These are phyloP conservation scores for Poliocrania exsul DNA, from an alignment of 2,797 vertebrate genomes.

Conservation along the genomic window DNA sequence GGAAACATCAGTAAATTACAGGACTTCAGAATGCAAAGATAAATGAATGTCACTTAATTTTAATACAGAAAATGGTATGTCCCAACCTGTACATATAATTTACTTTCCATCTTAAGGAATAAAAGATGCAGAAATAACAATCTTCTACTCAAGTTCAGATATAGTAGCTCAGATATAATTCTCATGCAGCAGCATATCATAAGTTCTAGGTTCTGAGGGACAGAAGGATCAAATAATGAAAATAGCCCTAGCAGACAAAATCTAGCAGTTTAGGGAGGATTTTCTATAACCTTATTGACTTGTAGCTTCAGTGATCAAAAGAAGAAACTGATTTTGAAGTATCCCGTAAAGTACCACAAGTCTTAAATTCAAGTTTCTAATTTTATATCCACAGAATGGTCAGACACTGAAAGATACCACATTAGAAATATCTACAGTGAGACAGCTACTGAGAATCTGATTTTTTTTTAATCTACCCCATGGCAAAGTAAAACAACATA, in stretches of 20 bases:
- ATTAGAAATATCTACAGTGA: background rate
- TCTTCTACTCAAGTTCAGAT: background rate
- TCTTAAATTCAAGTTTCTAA: background rate
- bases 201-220: background rate
- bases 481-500: background rate
- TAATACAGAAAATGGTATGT: background rate
- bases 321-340: background rate
- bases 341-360: background rate
- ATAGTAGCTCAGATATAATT: background rate
- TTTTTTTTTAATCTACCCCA: too few relatives aligned
- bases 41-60: background rate
- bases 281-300: background rate
- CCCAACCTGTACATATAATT: rapidly evolving
- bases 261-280: background rate
- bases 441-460: background rate
- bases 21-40: background rate
- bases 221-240: background rate
- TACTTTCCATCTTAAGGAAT: background rate
- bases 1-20: background rate
- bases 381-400: background rate
- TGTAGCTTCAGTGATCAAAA: background rate
- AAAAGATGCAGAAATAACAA: background rate
- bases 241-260: background rate
- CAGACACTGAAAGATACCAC: background rate
- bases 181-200: background rate